phyloP scores from a whole-genome alignment of 2,113 vertebrate genomes.

The Nycticryphes semicollaris region DNA sequence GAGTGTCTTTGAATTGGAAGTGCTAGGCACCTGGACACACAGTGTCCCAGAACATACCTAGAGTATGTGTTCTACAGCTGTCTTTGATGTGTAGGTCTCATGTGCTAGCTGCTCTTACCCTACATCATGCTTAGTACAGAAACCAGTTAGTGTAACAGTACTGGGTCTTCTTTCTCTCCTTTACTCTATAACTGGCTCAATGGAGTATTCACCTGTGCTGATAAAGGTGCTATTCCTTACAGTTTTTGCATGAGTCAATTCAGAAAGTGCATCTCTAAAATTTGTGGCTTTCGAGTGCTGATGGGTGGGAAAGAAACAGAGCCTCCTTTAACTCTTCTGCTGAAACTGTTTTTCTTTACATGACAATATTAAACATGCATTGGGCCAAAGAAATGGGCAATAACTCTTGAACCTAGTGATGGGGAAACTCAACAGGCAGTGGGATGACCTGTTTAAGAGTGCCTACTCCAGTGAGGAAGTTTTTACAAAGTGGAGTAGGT shows the following conservation, averaged over 20 bases:
- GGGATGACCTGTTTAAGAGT: not conserved
- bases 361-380: not conserved
- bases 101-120: not conserved
- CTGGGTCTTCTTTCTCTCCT: not conserved
- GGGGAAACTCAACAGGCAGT: not conserved
- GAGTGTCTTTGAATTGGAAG: not conserved
- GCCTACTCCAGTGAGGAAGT: not conserved
- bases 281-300: not conserved
- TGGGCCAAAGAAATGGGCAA: not conserved
- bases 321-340: not conserved
- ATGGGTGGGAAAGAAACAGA: not conserved
- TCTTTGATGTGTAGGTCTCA: not conserved
- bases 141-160: not conserved
- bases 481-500: not conserved
- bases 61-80: not conserved
- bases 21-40: not conserved
- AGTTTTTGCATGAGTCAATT: not conserved
- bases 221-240: not conserved
- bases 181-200: not conserved
- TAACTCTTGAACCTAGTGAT: not conserved
- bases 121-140: not conserved
- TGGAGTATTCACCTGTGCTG: not conserved
- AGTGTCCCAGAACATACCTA: not conserved
- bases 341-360: not conserved
- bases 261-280: not conserved